Evolutionary conservation across 1,140 invertebrate genomes (phyloP).

Genomic region (Lanistes nyassanus): DNA sequence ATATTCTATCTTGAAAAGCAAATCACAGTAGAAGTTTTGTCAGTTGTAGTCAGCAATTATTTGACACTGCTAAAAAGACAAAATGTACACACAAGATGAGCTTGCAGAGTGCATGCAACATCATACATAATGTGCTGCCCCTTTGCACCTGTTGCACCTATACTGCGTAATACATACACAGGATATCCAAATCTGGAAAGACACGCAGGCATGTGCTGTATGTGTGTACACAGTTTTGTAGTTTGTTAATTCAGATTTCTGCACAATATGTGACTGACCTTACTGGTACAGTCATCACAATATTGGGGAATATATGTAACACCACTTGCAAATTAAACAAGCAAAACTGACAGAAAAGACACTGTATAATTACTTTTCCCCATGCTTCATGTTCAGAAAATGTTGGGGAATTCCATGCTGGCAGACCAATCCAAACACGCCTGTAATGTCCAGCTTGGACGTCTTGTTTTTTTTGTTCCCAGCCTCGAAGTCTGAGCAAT

Average conservation of each 20-base stretch:
- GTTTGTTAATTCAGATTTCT: background rate
- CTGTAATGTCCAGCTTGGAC: background rate
- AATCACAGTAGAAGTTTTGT: background rate
- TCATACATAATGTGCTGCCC: constrained; percentile 3
- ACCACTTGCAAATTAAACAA: background rate
- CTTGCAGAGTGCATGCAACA: constrained; percentile 5
- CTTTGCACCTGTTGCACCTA: background rate
- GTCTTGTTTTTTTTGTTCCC: constrained; percentile 7
- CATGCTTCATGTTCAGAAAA: constrained; percentile 1
- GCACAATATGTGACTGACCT: background rate
- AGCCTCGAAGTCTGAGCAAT: too few relatives aligned
- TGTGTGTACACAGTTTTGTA: background rate
- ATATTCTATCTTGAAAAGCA: too few relatives aligned
- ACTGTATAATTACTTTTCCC: background rate
- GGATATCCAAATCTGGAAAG: constrained; percentile 5
- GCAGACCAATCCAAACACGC: background rate
- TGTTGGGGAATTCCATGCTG: background rate
- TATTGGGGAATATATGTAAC: background rate
- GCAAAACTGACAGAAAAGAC: background rate
- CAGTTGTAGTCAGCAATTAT: background rate
- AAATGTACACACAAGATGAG: background rate
- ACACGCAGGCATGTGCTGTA: background rate
- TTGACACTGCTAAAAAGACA: background rate
- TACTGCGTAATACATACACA: background rate
- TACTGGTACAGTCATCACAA: background rate